Percentiles rank a stretch among this genome's conserved stretches.
phyloP scores from a whole-genome alignment of 2,113 vertebrate genomes.

The Sander lucioperca region DNA sequence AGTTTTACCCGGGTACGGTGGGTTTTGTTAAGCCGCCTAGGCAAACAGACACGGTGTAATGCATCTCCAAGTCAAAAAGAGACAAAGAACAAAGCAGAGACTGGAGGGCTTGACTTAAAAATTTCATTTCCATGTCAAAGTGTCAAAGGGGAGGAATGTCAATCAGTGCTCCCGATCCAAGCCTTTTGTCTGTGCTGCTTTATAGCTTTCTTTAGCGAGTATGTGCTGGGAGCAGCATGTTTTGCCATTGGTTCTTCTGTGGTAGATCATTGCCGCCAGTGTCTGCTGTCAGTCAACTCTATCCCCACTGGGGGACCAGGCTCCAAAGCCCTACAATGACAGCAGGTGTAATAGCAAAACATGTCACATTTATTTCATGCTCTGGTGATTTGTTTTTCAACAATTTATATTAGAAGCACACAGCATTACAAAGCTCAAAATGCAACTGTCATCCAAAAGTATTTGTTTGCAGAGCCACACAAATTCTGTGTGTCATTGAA shows the following conservation, averaged over 20 bases:
- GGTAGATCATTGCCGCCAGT: conserved; percentile 68
- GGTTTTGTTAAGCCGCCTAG: conserved; percentile 62
- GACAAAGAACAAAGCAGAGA: conserved; percentile 67
- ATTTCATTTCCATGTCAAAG: conserved; percentile 78
- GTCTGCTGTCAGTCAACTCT: conserved; percentile 77
- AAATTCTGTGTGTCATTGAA: conserved; percentile 68
- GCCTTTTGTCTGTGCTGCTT: conserved; percentile 64
- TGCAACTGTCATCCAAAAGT: conserved; percentile 67
- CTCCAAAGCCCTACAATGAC: conserved; percentile 63
- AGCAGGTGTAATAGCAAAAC: conserved; percentile 76
- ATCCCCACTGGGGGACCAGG: conserved; percentile 65
- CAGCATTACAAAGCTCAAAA: conserved; percentile 67
- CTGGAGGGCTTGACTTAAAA: conserved; percentile 71
- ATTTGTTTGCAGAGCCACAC: conserved; percentile 67
- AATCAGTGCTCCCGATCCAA: conserved; percentile 69
- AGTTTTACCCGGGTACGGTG: conserved; percentile 38
- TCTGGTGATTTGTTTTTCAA: conserved; percentile 73
- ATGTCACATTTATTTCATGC: conserved; percentile 76
- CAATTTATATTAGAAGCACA: conserved; percentile 70
- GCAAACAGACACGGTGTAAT: conserved; percentile 60
- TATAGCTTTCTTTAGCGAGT: conserved; percentile 65
- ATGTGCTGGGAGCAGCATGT: conserved; percentile 71
- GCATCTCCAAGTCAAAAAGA: conserved; percentile 61
- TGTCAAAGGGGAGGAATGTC: conserved; percentile 71
- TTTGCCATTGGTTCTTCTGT: conserved; percentile 68